phyloP scores from a whole-genome alignment of 2,113 vertebrate species.

The Halichoerus grypus region DNA sequence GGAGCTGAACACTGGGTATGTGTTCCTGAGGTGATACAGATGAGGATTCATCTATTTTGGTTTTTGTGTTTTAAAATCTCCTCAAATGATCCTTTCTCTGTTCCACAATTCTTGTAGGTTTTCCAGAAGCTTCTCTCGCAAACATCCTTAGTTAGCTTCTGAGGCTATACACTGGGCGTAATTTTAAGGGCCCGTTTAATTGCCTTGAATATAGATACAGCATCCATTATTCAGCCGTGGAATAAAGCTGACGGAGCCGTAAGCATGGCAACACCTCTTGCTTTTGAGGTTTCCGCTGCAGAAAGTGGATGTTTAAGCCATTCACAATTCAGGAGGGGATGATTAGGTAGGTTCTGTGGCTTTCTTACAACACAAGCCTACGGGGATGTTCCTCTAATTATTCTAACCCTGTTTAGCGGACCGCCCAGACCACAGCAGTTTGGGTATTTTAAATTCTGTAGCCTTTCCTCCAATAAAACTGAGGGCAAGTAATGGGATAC shows the following conservation, averaged over 20 bases:
- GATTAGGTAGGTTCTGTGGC: slow-evolving; percentile 39
- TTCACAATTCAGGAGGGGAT: slow-evolving; percentile 29
- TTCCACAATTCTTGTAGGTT: neutral
- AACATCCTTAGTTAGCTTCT: slow-evolving; percentile 19
- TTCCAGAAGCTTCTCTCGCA: slow-evolving; percentile 39
- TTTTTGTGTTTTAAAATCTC: slow-evolving; percentile 42
- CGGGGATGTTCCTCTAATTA: slow-evolving; percentile 66
- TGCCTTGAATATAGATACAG: slow-evolving; percentile 51
- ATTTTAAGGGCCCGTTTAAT: slow-evolving; percentile 61
- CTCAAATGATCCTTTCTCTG: neutral
- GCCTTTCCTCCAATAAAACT: slow-evolving; percentile 41
- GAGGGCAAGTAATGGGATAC: neutral
- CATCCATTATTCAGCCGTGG: neutral
- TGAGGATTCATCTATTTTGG: neutral
- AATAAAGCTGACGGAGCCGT: neutral
- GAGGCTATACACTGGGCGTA: neutral
- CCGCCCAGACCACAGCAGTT: slow-evolving; percentile 3
- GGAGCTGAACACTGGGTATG: neutral
- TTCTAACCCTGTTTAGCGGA: slow-evolving; percentile 31
- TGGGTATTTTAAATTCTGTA: slow-evolving; percentile 52
- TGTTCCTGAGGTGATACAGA: slow-evolving; percentile 28
- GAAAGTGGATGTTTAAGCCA: neutral
- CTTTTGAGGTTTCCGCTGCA: slow-evolving; percentile 56
- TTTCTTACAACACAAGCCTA: slow-evolving; percentile 36
- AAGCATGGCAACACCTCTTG: slow-evolving; percentile 46